These are phyloP conservation scores for Luperina nickerlii DNA, from an alignment of 2,888 invertebrate genomes.

Conservation along the genomic window DNA sequence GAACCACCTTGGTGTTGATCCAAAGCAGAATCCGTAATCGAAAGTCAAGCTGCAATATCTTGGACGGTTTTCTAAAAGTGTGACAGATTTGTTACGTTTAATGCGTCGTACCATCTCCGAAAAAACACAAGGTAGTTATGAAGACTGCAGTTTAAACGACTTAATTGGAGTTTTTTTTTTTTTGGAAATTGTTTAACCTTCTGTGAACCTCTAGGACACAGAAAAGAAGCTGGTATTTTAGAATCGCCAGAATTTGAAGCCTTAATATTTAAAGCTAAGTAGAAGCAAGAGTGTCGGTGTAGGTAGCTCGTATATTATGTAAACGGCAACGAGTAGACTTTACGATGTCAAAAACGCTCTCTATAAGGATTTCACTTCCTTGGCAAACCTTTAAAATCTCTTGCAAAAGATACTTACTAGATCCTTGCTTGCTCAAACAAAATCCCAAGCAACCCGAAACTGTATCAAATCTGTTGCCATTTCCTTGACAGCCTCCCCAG, in stretches of 20 bases:
- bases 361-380: not conserved
- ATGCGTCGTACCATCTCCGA: too few species aligned
- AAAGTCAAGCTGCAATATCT: slow-evolving; percentile 79
- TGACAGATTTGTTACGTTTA: not conserved
- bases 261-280: not conserved
- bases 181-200: not conserved
- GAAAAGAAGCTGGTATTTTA: not conserved
- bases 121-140: not conserved
- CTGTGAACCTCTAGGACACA: not conserved
- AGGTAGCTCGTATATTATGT: not conserved
- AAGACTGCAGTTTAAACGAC: not conserved
- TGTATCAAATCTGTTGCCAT: slow-evolving; percentile 82
- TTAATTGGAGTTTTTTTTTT: not conserved
- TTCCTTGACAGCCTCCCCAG: slow-evolving; percentile 88
- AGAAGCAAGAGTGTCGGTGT: not conserved
- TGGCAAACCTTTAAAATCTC: not conserved
- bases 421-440: slow-evolving; percentile 70
- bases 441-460: slow-evolving; percentile 65
- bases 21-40: slow-evolving; percentile 87
- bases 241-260: not conserved
- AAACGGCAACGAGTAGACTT: not conserved
- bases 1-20: slow-evolving; percentile 77
- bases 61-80: slow-evolving; percentile 69
- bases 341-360: not conserved
- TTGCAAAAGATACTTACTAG: slow-evolving; percentile 22